Evolutionary conservation across 2,888 invertebrate species (phyloP).

Genomic region (Chloromyia formosa): DNA sequence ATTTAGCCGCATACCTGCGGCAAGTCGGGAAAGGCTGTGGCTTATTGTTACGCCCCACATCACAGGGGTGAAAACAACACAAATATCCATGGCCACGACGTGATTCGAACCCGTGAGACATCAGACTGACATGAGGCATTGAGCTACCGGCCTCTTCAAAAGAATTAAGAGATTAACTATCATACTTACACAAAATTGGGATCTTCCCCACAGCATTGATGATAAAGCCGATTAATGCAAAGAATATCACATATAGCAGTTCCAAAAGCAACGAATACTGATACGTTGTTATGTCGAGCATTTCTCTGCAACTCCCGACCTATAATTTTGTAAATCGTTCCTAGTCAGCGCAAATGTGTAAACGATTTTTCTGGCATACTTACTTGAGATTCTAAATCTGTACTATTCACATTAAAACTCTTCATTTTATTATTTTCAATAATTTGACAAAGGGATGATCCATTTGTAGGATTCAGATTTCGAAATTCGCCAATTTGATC

Average conservation of each 20-base stretch:
- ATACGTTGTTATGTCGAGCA: constrained; percentile 56
- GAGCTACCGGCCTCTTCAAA: too few species aligned
- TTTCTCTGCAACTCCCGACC: constrained; percentile 54
- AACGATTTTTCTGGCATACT: background rate
- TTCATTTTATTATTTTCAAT: constrained; percentile 53
- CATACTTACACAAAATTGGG: constrained; percentile 55
- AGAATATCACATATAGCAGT: constrained; percentile 56
- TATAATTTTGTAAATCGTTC: constrained; percentile 22
- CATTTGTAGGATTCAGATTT: constrained; percentile 54
- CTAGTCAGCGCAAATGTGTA: background rate
- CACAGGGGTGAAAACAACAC: too few species aligned
- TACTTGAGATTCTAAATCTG: background rate
- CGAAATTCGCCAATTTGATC: constrained; percentile 57
- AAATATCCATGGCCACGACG: too few species aligned
- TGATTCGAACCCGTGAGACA: too few species aligned
- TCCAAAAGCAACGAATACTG: constrained; percentile 56
- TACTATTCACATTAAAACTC: background rate
- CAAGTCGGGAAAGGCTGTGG: too few species aligned
- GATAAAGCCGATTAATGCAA: constrained; percentile 56
- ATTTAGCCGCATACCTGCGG: too few species aligned
- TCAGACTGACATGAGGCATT: too few species aligned
- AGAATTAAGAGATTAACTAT: too few species aligned
- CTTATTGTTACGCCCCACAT: too few species aligned
- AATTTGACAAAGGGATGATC: constrained; percentile 57
- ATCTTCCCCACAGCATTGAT: constrained; percentile 57